A percentile compares a stretch with the other conserved stretches of the same genome.
Evolutionary conservation across 1,140 invertebrate species (phyloP).

Genomic region (Melipona quadrifasciata): DNA sequence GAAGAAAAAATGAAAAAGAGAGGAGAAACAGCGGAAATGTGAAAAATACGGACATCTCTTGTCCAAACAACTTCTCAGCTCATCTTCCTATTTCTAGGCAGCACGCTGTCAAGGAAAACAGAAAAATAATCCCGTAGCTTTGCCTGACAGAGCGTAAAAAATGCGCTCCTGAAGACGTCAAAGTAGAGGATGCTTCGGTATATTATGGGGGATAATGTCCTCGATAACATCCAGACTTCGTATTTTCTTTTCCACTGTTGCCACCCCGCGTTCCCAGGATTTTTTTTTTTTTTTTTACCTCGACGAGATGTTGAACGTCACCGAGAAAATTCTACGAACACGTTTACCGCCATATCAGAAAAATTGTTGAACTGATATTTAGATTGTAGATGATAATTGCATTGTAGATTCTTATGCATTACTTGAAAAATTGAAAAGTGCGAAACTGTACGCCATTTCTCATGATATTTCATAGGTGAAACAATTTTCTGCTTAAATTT

Average conservation of each 20-base stretch:
- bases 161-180: conserved; percentile 29
- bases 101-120: conserved; percentile 18
- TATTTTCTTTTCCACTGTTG: neutral
- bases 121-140: conserved; percentile 57
- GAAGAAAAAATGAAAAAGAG: no score
- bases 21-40: neutral
- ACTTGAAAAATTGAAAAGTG: no score
- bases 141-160: conserved; percentile 49
- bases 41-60: neutral
- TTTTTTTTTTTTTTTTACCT: neutral
- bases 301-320: neutral
- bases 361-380: no score
- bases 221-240: no score
- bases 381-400: no score
- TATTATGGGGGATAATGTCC: conserved; percentile 36
- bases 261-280: neutral
- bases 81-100: conserved; percentile 31
- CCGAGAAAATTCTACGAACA: no score
- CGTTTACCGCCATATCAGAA: no score
- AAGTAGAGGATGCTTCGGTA: conserved; percentile 41
- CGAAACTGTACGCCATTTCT: no score
- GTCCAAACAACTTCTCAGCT: conserved; percentile 38
- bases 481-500: no score
- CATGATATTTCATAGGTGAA: no score
- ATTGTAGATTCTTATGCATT: no score